Evolutionary conservation across 2,113 vertebrate species (phyloP).

Genomic region (Canis aureus): DNA sequence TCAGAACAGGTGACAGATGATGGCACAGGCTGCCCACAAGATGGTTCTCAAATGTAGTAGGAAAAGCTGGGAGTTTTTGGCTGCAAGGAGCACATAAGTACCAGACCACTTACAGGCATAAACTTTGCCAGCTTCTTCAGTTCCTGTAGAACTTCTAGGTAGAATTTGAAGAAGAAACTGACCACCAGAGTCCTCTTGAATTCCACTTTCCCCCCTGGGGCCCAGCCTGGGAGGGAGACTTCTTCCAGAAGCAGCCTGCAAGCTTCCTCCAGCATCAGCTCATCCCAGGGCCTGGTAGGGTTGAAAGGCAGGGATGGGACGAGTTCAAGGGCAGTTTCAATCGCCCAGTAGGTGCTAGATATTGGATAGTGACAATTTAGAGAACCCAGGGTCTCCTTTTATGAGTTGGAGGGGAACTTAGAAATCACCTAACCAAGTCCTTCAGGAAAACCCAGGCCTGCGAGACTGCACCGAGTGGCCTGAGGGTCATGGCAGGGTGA

Average conservation of each 20-base stretch:
- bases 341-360: background rate
- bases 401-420: background rate
- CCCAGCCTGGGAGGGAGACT: constrained; percentile 85
- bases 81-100: background rate
- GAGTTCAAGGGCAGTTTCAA: background rate
- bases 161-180: constrained; percentile 95
- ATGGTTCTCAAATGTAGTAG: background rate
- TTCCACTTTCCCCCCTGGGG: constrained; percentile 88
- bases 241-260: constrained; percentile 92
- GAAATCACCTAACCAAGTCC: background rate
- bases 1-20: background rate
- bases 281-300: constrained; percentile 89
- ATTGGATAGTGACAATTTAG: background rate
- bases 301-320: background rate
- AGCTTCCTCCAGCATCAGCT: constrained; percentile 89
- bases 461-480: constrained; percentile 89
- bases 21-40: background rate
- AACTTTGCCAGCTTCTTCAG: constrained; percentile 84
- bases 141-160: constrained; percentile 90
- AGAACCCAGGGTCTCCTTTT: background rate
- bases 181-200: constrained; percentile 92
- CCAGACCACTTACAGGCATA: background rate
- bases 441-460: constrained; percentile 88
- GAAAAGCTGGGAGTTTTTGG: background rate
- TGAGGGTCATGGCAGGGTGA: constrained; percentile 87